phyloP scores from a whole-genome alignment of 2,113 vertebrate species.

The Scomber scombrus region DNA sequence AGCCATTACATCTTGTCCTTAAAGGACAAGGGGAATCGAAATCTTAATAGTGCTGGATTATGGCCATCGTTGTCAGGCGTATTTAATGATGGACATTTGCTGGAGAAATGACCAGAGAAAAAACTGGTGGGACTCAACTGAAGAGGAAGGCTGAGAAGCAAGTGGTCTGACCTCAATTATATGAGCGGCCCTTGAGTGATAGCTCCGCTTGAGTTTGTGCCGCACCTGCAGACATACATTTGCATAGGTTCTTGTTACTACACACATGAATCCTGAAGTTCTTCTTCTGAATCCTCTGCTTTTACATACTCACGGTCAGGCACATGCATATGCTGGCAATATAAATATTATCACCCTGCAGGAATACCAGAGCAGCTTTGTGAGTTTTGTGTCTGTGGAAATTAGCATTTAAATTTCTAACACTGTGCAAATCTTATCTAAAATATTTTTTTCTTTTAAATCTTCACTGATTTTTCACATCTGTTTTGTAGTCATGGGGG shows the following conservation, averaged over 20 bases:
- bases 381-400: background rate
- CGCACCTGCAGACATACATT: constrained; percentile 20
- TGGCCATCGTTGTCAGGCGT: background rate
- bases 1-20: constrained; percentile 73
- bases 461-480: too few species aligned
- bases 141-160: constrained; percentile 39
- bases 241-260: constrained; percentile 4
- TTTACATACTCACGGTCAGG: background rate
- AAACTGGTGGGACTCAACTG: constrained; percentile 15
- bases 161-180: constrained; percentile 53
- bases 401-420: too few species aligned
- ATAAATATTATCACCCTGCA: background rate
- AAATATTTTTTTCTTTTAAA: too few species aligned
- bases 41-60: constrained; percentile 64
- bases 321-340: background rate
- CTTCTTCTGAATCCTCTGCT: too few species aligned
- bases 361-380: background rate
- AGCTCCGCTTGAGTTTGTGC: constrained; percentile 13
- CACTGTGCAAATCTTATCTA: too few species aligned
- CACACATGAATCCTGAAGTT: background rate
- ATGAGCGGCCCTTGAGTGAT: background rate
- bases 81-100: constrained; percentile 58
- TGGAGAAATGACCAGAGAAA: constrained; percentile 32
- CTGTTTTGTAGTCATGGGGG: too few species aligned
- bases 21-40: constrained; percentile 57